Percentiles rank a stretch among this genome's conserved stretches.
Conservation (phyloP, 2,888 invertebrate species). For the Himalopsyche anomala region DNA sequence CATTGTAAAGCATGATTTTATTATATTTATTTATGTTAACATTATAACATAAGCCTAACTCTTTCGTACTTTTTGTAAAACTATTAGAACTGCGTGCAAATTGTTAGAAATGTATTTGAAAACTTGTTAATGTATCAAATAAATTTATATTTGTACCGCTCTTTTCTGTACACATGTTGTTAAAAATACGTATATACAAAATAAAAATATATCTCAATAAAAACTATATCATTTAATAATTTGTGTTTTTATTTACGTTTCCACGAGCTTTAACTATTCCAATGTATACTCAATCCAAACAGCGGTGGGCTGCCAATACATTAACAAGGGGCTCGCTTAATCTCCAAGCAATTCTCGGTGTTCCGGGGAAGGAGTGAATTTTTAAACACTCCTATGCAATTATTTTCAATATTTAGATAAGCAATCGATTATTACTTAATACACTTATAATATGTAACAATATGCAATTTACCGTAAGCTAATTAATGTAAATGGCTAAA, state of each 20-base stretch:
- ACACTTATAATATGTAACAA: too few species aligned
- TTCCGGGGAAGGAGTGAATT: too few species aligned
- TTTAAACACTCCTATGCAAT: too few species aligned
- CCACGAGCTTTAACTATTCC: too few species aligned
- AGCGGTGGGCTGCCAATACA: too few species aligned
- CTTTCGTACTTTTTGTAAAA: constrained; percentile 44
- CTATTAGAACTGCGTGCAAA: constrained; percentile 44
- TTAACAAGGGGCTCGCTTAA: too few species aligned
- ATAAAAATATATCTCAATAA: constrained; percentile 28
- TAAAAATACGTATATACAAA: constrained; percentile 36
- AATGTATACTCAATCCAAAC: too few species aligned
- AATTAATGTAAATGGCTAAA: too few species aligned
- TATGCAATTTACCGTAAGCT: too few species aligned
- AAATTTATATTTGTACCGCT: constrained; percentile 61
- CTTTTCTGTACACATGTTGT: constrained; percentile 55
- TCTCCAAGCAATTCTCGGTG: too few species aligned
- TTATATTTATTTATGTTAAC: not conserved
- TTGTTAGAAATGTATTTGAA: constrained; percentile 35
- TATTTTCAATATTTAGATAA: too few species aligned
- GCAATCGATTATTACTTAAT: too few species aligned
- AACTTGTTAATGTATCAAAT: constrained; percentile 52
- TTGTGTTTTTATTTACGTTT: constrained; percentile 19
- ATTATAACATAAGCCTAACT: not conserved
- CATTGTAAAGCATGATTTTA: constrained; percentile 27
- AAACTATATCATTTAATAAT: constrained; percentile 44